phyloP scores from a whole-genome alignment of 2,113 vertebrate genomes.

The Vulpes vulpes region DNA sequence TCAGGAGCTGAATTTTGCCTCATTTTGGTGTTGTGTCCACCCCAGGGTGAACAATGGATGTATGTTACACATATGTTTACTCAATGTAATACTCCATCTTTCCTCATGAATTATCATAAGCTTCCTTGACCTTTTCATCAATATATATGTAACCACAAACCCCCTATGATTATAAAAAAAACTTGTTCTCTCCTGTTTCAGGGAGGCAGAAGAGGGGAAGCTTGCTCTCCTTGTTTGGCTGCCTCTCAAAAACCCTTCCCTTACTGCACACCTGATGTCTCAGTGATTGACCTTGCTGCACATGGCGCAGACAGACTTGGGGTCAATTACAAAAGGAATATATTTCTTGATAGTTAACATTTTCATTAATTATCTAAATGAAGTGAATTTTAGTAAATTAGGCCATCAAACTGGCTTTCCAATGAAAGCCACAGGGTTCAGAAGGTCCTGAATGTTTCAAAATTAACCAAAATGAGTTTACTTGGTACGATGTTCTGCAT shows the following conservation, averaged over 20 bases:
- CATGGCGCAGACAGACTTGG: not conserved
- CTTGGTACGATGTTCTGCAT: not conserved
- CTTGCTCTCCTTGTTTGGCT: not conserved
- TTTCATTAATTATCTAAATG: not conserved
- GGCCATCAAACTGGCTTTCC: not conserved
- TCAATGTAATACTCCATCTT: not conserved
- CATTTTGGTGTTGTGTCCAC: not conserved
- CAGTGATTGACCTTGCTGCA: not conserved
- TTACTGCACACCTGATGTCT: not conserved
- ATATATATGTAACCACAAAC: not conserved
- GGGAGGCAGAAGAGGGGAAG: not conserved
- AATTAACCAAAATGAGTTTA: not conserved
- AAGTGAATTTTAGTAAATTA: not conserved
- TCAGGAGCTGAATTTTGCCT: not conserved
- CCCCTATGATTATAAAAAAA: not conserved
- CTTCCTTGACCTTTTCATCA: not conserved
- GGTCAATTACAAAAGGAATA: not conserved
- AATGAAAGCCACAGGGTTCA: not conserved
- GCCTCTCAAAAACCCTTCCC: not conserved
- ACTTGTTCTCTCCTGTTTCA: not conserved
- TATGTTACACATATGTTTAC: not conserved
- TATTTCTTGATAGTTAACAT: not conserved
- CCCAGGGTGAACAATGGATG: not conserved
- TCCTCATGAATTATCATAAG: not conserved
- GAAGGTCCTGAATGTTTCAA: not conserved